Percentiles rank a stretch among this genome's conserved stretches.
Evolutionary conservation across 2,113 vertebrate genomes (phyloP).

Genomic region (Hydrochoerus hydrochaeris): DNA sequence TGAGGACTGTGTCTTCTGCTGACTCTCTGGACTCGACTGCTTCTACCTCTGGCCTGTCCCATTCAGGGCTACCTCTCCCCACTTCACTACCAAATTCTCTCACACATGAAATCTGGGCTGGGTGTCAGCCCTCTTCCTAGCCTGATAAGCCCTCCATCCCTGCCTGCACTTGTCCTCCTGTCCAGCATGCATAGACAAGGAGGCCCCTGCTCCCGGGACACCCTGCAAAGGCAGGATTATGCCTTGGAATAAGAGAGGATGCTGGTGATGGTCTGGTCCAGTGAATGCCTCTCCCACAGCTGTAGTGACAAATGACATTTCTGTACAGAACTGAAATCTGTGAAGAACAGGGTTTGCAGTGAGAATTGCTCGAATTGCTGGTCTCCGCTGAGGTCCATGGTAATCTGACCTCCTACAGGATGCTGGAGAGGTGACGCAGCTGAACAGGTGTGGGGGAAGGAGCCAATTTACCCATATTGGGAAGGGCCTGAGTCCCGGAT

Average conservation of each 20-base stretch:
- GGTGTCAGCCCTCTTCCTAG: not conserved
- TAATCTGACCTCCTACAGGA: not conserved
- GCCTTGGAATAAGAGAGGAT: too few species aligned
- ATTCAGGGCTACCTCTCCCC: not conserved
- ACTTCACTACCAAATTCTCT: not conserved
- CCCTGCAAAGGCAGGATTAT: not conserved
- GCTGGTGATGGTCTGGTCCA: accelerated
- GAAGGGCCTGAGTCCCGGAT: not conserved
- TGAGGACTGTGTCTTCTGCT: not conserved
- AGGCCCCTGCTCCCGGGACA: too few species aligned
- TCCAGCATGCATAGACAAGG: accelerated
- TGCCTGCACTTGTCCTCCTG: not conserved
- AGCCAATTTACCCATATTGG: not conserved
- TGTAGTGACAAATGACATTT: not conserved
- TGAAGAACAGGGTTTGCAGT: not conserved
- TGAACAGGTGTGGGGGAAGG: not conserved
- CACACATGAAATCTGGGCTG: not conserved
- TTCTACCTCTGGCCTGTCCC: not conserved
- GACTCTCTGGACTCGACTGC: not conserved
- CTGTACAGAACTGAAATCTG: not conserved
- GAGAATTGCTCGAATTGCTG: not conserved
- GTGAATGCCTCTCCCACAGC: not conserved
- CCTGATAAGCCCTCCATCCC: accelerated
- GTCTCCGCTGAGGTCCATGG: not conserved
- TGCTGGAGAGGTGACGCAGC: not conserved